Base-by-base conservation (phyloP, 2,797 vertebrate species). In the Chaenodraco wilsoni region DNA sequence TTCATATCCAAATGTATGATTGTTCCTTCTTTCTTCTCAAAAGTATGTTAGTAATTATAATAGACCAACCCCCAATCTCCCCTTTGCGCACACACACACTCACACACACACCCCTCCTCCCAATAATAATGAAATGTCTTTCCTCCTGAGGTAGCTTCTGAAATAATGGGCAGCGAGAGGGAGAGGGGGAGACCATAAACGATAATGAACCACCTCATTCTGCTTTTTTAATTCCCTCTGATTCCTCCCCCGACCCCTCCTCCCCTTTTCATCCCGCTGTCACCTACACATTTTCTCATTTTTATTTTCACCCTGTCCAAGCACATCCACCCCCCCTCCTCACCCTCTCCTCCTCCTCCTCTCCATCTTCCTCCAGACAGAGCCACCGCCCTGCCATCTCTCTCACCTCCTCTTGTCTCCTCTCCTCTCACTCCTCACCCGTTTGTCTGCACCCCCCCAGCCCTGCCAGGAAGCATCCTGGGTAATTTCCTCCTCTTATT, bases 401-500 rank as follows among this genome's bases (percentile, higher is more conserved):
- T 65, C 67, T 50, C 75, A 23, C 45, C 64, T 31, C 68, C 46
- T 37, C 60, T 49, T 50, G 40, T 71, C 71, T 45, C 46, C 76
- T 71, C 77, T 62, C 44, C 60, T 72, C 66, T 78, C 66, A 58
- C 59, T 76, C 74, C 82, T 81, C 76, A 78, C 79, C 74, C 70
- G 10, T 43, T 67, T 76, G 77, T 82, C 78, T 80, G 69, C 68
- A 86, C 44, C 62, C 76, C 59, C 60, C 9, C 31, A 27, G 4
- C 27, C 27, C 33, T 87, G 85, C 87, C 90, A 94, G 94, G 92
- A 95, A 94, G 93, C 90, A 94, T 89, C 84, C 86, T 83, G 89
- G 92, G 88, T 93, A 93, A 95, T 94, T 95, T 95, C 94, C 94
- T 93, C 89, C 78, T 86, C 77, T 94, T 95, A 94, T 94, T 94